Percentiles rank a stretch among this genome's conserved stretches.
Conservation (phyloP, 30 jellyfish, hydroid and myxozoan genomes). For the Turritopsis rubra region DNA sequence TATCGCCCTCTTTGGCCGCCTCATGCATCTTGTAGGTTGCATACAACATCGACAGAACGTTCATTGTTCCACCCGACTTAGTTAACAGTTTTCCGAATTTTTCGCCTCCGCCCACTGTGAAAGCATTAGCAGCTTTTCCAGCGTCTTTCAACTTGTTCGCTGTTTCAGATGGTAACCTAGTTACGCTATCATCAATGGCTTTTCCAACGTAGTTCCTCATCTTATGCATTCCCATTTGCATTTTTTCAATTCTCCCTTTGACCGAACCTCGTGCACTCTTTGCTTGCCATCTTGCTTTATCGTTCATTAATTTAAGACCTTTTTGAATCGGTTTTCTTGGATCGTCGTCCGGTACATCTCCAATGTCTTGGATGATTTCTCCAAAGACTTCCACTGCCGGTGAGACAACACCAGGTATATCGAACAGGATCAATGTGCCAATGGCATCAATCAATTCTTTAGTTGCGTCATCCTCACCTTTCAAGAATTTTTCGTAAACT, state of each 20-base stretch:
- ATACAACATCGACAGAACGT: not conserved
- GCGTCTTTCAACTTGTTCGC: not conserved
- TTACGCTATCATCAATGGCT: not conserved
- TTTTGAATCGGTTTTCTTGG: not conserved
- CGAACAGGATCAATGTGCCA: not conserved
- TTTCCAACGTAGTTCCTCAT: not conserved
- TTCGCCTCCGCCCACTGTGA: not conserved
- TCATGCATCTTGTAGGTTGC: not conserved
- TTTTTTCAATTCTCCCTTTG: not conserved
- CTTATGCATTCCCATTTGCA: not conserved
- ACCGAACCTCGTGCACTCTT: not conserved
- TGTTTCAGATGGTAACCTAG: not conserved
- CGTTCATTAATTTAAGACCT: not conserved
- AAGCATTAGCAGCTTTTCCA: conserved; percentile 2
- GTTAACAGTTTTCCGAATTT: not conserved
- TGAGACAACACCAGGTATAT: not conserved
- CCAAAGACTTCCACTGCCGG: not conserved
- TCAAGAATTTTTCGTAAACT: not conserved
- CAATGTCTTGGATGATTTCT: not conserved
- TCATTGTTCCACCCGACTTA: conserved; percentile 4
- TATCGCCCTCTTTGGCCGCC: not conserved
- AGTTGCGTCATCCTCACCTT: conserved; percentile 10
- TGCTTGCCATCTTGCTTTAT: not conserved
- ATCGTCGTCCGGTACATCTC: not conserved
- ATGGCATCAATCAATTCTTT: conserved; percentile 4